Evolutionary conservation across 1,140 invertebrate genomes (phyloP), one percentile per base, ranked within the genome.

Genomic region (Drosophila seguyi): DNA sequence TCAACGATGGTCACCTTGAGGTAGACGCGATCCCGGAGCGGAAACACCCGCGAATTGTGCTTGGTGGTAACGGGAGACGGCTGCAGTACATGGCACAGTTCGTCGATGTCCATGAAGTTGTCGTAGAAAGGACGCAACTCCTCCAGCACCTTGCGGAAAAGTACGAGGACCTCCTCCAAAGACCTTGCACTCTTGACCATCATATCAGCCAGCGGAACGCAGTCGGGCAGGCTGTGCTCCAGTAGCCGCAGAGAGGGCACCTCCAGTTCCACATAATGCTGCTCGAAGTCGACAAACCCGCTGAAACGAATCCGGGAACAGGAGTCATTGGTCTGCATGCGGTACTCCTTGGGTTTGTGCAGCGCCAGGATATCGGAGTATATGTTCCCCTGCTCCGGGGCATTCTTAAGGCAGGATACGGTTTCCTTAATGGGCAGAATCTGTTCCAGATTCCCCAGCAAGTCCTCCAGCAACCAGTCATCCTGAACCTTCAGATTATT

Each of bases 11-110:
- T 81, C 0, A 92, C 29, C 62, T 92, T 92, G 0, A 92, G 34
- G 55, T 79, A 92, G 6, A 90, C 81, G 2, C 78, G 76, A 0
- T 92, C 85, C 34, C 60, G 83, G 0, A 92, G 22, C 0, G 90
- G 76, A 56, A 92, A 92, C 1, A 92, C 77, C 2, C 92, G 75
- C 7, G 56, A 72, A 25, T 88, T 91, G 31, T 85, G 57, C 48
- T 92, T 92, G 10, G 85, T 91, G 14, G 82, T 81, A 18, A 81
- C 73, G 6, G 76, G 71, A 6, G 27, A 62, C 6, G 92, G 92
- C 44, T 92, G 84, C 31, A 92, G 58, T 6, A 92, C 83, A 65
- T 90, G 76, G 20, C 92, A 92, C 11, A 92, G 41, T 31, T 92
- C 91, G 55, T 92, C 92, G 8, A 92, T 92, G 36, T 83, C 78